These are phyloP conservation scores for Trichomycterus rosablanca DNA, from an alignment of 2,113 vertebrate genomes.

Conservation along the genomic window DNA sequence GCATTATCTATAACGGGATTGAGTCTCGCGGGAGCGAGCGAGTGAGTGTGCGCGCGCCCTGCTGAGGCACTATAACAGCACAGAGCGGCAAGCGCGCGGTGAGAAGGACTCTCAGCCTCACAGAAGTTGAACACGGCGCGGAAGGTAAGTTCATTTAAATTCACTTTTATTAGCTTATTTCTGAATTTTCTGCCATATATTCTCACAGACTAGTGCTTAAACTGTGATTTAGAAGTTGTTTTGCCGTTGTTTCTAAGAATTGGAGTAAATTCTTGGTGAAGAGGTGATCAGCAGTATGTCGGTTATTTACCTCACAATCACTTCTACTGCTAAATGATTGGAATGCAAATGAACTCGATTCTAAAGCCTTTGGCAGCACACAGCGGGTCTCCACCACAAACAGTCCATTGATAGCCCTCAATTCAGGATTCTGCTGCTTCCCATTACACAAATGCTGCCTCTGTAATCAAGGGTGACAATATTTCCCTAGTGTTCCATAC, in stretches of 20 bases:
- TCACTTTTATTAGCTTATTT: too few species aligned
- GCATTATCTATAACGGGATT: conserved; percentile 44
- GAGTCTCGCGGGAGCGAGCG: conserved; percentile 2
- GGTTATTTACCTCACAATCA: not conserved
- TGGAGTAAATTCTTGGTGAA: too few species aligned
- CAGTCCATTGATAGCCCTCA: conserved; percentile 11
- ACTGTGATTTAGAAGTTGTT: too few species aligned
- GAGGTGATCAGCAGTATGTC: not conserved
- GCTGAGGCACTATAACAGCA: conserved; percentile 7
- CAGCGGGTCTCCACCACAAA: not conserved
- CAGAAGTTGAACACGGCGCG: not conserved
- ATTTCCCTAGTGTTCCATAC: too few species aligned
- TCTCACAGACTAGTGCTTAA: too few species aligned
- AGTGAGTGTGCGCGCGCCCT: conserved; percentile 2
- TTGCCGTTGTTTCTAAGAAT: too few species aligned
- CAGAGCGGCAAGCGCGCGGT: not conserved
- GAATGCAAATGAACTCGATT: conserved; percentile 13
- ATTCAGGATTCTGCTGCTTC: conserved; percentile 1
- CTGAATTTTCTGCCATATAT: too few species aligned
- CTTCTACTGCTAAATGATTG: not conserved
- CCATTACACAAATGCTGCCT: too few species aligned
- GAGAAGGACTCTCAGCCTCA: not conserved
- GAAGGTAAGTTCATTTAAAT: not conserved
- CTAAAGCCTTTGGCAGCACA: not conserved
- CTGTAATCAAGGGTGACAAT: too few species aligned